A percentile compares a stretch with the other conserved stretches of the same genome.
These are phyloP conservation scores for Lamellibrachia luymesi DNA, from an alignment of 1,140 invertebrate genomes.

Conservation along the genomic window DNA sequence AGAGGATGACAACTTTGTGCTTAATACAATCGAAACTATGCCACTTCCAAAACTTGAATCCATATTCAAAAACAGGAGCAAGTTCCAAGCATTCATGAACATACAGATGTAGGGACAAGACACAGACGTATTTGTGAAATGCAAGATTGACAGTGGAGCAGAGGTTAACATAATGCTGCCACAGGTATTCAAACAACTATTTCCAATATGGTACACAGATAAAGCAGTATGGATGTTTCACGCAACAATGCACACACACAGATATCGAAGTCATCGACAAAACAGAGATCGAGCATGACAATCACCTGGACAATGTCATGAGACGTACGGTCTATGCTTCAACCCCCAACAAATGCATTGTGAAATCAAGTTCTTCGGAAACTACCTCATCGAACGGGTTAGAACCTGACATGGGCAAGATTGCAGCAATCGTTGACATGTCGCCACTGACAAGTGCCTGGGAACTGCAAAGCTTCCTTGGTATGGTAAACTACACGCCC, in stretches of 20 bases:
- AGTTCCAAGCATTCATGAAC: not conserved
- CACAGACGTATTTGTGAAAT: not conserved
- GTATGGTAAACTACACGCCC: conserved; percentile 35
- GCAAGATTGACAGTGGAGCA: conserved; percentile 16
- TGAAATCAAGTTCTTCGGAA: conserved; percentile 35
- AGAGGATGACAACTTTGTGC: conserved; percentile 11
- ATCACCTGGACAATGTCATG: conserved; percentile 44
- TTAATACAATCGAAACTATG: not conserved
- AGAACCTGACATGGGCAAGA: not conserved
- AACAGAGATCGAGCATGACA: not conserved
- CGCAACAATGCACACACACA: not conserved
- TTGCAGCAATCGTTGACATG: no score
- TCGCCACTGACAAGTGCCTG: no score
- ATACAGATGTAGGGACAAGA: not conserved
- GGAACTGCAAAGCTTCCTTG: no score
- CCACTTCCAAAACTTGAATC: not conserved
- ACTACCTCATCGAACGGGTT: not conserved
- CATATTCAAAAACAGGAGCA: not conserved
- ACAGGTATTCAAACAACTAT: conserved; percentile 14
- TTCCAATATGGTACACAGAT: not conserved
- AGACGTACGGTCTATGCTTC: conserved; percentile 43
- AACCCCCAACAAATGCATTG: conserved; percentile 49
- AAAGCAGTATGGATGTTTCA: not conserved
- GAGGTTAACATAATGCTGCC: conserved; percentile 6
- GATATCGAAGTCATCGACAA: not conserved